Base-by-base conservation (phyloP, 2,888 invertebrate species). In the Tethea ocularis region DNA sequence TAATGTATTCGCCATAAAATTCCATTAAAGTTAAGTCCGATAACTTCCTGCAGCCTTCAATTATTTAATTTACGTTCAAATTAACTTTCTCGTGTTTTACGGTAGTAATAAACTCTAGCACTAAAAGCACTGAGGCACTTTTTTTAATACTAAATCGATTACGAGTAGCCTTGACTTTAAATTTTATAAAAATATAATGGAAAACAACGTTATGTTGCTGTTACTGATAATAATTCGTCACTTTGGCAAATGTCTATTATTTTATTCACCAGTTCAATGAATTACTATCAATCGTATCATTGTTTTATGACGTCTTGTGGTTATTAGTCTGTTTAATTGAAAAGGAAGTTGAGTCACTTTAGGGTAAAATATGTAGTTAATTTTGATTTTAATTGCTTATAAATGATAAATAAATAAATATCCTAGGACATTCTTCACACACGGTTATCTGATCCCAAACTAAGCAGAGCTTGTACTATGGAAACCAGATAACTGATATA, bases 1-100 rank as follows among this genome's bases (percentile, higher is more conserved):
- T 26, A 53, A 24, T 46, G 41, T 29, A 61, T 62, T 61, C 60
- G 17, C 46, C 20, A 46, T 46, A 20, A 46, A 46, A 46, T 46
- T 46, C 46, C 46, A 17, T 46, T 46, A 10, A 10, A 46, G 46
- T 20, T 7, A 46, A 46, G 20, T 46, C 46, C 46, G 46, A 17
- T 46, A n/a, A 46, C 10, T 46, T 46, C 20, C 46, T 46, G 7
- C n/a, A 46, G 46, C 46, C 20, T 46, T 46, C 46, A 20, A 10
- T 20, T 46, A 46, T 46, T 46, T 20, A 46, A 46, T 46, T 46
- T 20, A 17, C n/a, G 46, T 20, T 46, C 20, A 20, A 20, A 46
- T 46, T 20, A 46, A 46, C 46, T 46, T 38, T 46, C 7, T 7
- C 20, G 20, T 46, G 20, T 46, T 46, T 46, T 20, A 46, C 46